phyloP scores from a whole-genome alignment of 2,113 vertebrate species.

The Rhadina sibilatrix region DNA sequence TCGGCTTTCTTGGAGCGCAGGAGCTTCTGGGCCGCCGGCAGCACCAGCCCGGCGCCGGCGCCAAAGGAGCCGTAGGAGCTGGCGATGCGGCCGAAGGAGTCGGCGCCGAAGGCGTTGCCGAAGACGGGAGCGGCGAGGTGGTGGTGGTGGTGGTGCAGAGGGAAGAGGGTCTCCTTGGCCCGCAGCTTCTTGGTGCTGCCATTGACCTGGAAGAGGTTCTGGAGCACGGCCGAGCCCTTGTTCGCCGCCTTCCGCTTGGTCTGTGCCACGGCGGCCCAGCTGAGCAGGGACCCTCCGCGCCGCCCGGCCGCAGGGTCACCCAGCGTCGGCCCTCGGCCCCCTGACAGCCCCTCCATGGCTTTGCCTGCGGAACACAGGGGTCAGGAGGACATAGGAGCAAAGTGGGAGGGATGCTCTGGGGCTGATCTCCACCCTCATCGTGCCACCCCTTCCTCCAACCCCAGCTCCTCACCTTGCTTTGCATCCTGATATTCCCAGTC shows the following conservation, averaged over 20 bases:
- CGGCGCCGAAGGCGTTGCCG: slow-evolving; percentile 89
- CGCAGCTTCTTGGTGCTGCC: slow-evolving; percentile 82
- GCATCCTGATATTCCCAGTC: background rate
- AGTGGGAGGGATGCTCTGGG: background rate
- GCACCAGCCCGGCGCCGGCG: slow-evolving; percentile 68
- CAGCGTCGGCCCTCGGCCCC: slow-evolving; percentile 75
- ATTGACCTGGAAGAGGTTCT: slow-evolving; percentile 88
- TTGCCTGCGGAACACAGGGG: slow-evolving; percentile 70
- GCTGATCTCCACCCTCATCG: rapidly evolving
- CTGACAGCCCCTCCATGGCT: slow-evolving; percentile 78
- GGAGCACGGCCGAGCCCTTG: slow-evolving; percentile 70
- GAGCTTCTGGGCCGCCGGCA: slow-evolving; percentile 74
- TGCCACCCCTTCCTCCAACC: background rate
- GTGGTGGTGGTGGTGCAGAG: slow-evolving; percentile 69
- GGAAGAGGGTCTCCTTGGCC: slow-evolving; percentile 79
- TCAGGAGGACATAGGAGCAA: background rate
- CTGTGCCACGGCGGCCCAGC: slow-evolving; percentile 82
- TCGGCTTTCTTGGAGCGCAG: slow-evolving; percentile 80
- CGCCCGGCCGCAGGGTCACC: background rate
- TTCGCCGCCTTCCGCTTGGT: slow-evolving; percentile 78
- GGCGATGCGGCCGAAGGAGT: slow-evolving; percentile 95
- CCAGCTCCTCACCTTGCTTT: background rate
- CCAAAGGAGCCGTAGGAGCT: slow-evolving; percentile 89
- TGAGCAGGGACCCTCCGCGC: slow-evolving; percentile 73
- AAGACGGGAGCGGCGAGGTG: slow-evolving; percentile 81